Conservation (phyloP, 2,797 vertebrate species). For the Rhinichthys osculus region DNA sequence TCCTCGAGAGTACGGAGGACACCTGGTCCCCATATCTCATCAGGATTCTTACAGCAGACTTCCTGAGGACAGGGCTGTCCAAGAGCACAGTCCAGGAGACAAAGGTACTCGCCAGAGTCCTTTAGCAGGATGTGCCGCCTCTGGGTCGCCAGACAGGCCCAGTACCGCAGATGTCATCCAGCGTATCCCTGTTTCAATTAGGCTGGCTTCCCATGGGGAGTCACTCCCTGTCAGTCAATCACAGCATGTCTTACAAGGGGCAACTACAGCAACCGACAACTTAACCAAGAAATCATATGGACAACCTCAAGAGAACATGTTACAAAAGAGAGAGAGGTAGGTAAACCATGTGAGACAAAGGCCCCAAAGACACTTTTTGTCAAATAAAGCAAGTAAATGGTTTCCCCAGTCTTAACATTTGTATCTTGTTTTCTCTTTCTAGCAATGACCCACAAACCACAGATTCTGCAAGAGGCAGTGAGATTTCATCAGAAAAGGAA, state of each 20-base stretch:
- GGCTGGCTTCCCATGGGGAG: constrained; percentile 51
- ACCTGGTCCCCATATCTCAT: constrained; percentile 72
- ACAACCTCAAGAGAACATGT: constrained; percentile 59
- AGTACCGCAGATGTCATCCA: constrained; percentile 86
- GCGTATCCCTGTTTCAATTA: constrained; percentile 72
- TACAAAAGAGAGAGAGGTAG: constrained; percentile 66
- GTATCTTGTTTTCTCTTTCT: constrained; percentile 37
- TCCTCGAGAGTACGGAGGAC: constrained; percentile 76
- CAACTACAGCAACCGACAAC: constrained; percentile 66
- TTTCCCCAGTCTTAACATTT: not conserved
- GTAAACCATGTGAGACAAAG: constrained; percentile 11
- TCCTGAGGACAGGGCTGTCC: constrained; percentile 61
- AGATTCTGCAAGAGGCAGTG: constrained; percentile 42
- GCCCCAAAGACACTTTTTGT: not conserved
- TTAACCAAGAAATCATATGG: constrained; percentile 66
- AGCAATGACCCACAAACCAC: constrained; percentile 61
- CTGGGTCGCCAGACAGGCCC: constrained; percentile 92
- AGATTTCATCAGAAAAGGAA: constrained; percentile 63
- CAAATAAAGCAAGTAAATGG: not conserved
- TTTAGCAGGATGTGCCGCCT: constrained; percentile 87
- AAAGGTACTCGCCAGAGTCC: constrained; percentile 88
- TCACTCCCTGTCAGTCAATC: constrained; percentile 43
- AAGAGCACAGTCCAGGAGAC: constrained; percentile 72
- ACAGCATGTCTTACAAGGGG: constrained; percentile 60
- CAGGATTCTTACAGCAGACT: constrained; percentile 66